A percentile compares a stretch with the other conserved stretches of the same genome.
These are phyloP conservation scores for Syngnathus rostellatus DNA, from an alignment of 2,797 vertebrate genomes.

Conservation along the genomic window DNA sequence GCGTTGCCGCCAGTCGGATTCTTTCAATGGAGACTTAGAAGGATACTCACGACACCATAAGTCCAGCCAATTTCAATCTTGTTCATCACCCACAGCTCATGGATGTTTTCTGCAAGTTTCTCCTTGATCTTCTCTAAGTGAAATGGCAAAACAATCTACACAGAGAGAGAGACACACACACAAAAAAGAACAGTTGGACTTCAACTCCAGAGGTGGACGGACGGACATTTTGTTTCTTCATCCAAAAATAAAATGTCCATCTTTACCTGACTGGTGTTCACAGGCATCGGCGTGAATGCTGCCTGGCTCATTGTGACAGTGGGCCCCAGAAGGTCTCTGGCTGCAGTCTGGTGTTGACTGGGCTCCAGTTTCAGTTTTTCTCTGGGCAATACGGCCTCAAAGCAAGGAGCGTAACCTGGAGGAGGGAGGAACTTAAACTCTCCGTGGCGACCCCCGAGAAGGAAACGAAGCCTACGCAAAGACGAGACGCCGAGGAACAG, in stretches of 20 bases:
- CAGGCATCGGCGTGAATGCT: conserved; percentile 86
- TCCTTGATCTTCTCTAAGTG: conserved; percentile 89
- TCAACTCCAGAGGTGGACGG: background rate
- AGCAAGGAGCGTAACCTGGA: conserved; percentile 87
- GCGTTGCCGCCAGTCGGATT: no score
- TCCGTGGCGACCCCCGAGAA: conserved; percentile 89
- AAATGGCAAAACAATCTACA: conserved; percentile 84
- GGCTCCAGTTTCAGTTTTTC: conserved; percentile 89
- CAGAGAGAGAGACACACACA: background rate
- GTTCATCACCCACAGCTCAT: conserved; percentile 98
- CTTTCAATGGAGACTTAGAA: background rate
- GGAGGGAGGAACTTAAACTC: conserved; percentile 97
- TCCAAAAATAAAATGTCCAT: background rate
- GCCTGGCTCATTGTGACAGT: conserved; percentile 84
- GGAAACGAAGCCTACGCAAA: conserved; percentile 78
- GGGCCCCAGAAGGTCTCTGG: conserved; percentile 80
- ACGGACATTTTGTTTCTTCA: no score
- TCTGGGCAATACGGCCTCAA: conserved; percentile 85
- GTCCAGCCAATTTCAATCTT: conserved; percentile 96
- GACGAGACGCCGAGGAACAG: background rate
- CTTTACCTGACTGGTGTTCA: conserved; percentile 88
- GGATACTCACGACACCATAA: conserved; percentile 76
- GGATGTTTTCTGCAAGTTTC: conserved; percentile 93
- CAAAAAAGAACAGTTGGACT: background rate
- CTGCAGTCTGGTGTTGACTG: conserved; percentile 76